Evolutionary conservation across 1,140 invertebrate genomes (phyloP).

Genomic region (Aphis gossypii): DNA sequence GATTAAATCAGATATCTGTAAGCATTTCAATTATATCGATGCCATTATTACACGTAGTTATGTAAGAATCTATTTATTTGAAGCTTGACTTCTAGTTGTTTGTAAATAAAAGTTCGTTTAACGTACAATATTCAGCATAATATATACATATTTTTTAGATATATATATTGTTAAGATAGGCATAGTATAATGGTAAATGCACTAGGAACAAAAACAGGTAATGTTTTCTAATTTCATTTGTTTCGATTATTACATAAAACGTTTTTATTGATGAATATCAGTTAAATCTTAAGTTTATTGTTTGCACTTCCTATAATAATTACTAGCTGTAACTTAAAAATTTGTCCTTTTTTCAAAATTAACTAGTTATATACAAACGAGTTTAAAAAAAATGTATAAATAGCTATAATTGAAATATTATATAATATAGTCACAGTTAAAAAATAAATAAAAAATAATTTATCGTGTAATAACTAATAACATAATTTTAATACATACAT

Average conservation of each 20-base stretch:
- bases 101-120: neutral
- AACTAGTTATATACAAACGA: too few species aligned
- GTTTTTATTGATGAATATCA: neutral
- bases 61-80: neutral
- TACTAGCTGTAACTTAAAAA: neutral
- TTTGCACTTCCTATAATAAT: neutral
- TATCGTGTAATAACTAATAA: neutral
- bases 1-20: neutral
- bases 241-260: neutral
- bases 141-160: too few species aligned
- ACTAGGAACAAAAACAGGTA: neutral
- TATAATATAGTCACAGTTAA: too few species aligned
- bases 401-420: too few species aligned
- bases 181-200: neutral
- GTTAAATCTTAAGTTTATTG: neutral
- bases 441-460: too few species aligned
- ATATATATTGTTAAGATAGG: too few species aligned
- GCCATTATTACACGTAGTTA: neutral
- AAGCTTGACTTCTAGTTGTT: neutral
- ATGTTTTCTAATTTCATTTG: neutral
- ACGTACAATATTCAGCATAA: neutral
- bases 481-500: neutral
- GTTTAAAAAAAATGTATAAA: too few species aligned
- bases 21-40: neutral
- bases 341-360: neutral